phyloP scores from a whole-genome alignment of 1,140 invertebrate species.

The Linepithema humile region DNA sequence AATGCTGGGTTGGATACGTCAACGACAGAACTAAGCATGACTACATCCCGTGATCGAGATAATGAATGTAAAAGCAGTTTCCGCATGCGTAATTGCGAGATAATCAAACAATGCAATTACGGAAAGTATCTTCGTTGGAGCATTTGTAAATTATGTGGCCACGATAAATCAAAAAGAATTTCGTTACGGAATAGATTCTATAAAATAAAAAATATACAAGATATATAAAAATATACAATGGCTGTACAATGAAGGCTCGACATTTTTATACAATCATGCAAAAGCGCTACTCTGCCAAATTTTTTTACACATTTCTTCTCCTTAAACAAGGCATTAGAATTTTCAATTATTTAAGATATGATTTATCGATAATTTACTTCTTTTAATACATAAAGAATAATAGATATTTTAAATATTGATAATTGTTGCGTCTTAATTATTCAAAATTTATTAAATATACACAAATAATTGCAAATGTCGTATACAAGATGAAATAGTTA shows the following conservation, averaged over 20 bases:
- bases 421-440: neutral
- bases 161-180: slow-evolving; percentile 49
- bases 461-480: neutral
- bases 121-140: slow-evolving; percentile 38
- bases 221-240: neutral
- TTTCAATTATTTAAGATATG: neutral
- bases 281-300: neutral
- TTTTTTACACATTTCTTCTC: neutral
- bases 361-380: neutral
- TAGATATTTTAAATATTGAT: too few species aligned
- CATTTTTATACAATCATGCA: neutral
- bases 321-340: neutral
- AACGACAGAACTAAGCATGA: slow-evolving; percentile 41
- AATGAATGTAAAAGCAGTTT: slow-evolving; percentile 71
- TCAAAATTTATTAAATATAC: neutral
- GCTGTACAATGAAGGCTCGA: neutral
- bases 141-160: slow-evolving; percentile 57
- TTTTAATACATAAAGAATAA: neutral
- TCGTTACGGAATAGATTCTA: neutral
- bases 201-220: neutral
- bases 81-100: slow-evolving; percentile 65
- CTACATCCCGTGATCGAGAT: slow-evolving; percentile 56
- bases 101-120: slow-evolving; percentile 68
- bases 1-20: slow-evolving; percentile 55
- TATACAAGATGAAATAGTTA: neutral